phyloP scores from a whole-genome alignment of 2,888 invertebrate species.

The Pristionchus fissidentatus region DNA sequence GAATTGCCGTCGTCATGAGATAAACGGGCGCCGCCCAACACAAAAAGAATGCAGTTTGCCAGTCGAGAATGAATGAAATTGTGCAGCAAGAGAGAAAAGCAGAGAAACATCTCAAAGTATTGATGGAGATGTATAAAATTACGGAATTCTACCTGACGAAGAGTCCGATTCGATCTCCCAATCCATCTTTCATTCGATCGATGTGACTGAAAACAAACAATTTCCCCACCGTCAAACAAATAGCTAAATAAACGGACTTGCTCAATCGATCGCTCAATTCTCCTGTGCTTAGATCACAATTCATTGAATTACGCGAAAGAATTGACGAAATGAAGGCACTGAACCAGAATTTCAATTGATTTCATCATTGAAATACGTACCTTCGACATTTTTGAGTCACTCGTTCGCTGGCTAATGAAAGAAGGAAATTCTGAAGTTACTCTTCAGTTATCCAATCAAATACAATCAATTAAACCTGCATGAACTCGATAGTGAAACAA shows the following conservation, averaged over 20 bases:
- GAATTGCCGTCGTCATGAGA: neutral
- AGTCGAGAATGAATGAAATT: neutral
- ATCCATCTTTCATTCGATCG: conserved; percentile 1
- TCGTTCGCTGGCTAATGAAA: neutral
- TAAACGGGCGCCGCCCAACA: neutral
- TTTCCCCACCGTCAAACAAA: no score
- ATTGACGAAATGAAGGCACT: neutral
- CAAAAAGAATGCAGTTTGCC: neutral
- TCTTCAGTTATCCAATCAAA: no score
- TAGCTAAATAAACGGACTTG: neutral
- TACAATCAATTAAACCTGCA: no score
- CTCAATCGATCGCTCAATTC: neutral
- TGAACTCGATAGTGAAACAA: no score
- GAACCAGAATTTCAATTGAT: neutral
- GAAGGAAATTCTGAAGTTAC: neutral
- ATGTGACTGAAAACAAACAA: conserved; percentile 22
- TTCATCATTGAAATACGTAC: neutral
- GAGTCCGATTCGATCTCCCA: neutral
- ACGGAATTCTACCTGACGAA: neutral
- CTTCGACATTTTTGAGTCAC: neutral
- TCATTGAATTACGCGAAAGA: neutral
- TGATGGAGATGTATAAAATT: neutral
- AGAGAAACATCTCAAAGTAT: neutral
- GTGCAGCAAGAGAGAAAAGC: neutral
- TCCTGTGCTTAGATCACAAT: neutral